A percentile compares a stretch with the other conserved stretches of the same genome.
Evolutionary conservation across 1,140 invertebrate species (phyloP).

Genomic region (Luehdorfia chinensis): DNA sequence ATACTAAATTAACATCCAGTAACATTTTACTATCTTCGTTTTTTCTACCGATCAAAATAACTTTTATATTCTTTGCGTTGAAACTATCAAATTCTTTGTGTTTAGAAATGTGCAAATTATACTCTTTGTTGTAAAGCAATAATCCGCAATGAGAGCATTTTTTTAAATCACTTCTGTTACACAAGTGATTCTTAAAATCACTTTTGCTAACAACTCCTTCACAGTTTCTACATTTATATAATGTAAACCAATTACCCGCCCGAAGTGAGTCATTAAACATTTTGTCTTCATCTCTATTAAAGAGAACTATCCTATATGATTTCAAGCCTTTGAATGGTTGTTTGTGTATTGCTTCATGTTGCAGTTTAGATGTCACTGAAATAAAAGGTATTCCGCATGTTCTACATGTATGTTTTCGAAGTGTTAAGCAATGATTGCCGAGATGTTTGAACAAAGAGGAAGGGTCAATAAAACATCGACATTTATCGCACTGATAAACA

Average conservation of each 20-base stretch:
- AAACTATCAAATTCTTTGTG: conserved; percentile 41
- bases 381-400: conserved; percentile 38
- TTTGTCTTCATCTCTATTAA: conserved; percentile 42
- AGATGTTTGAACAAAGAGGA: conserved; percentile 30
- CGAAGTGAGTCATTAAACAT: conserved; percentile 23
- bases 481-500: conserved; percentile 50
- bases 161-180: conserved; percentile 30
- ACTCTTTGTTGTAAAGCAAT: conserved; percentile 29
- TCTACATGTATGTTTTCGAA: conserved; percentile 35
- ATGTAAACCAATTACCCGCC: conserved; percentile 28
- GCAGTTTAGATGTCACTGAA: conserved; percentile 18
- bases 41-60: conserved; percentile 37
- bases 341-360: conserved; percentile 38
- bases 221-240: conserved; percentile 54
- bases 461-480: conserved; percentile 36
- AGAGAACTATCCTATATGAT: conserved; percentile 39
- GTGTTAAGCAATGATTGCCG: conserved; percentile 20
- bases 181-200: conserved; percentile 29
- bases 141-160: conserved; percentile 41
- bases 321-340: conserved; percentile 21
- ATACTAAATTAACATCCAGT: conserved; percentile 1
- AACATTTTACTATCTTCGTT: not conserved
- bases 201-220: conserved; percentile 32
- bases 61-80: conserved; percentile 39
- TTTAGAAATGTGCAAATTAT: conserved; percentile 32